Base-by-base conservation (phyloP, 2,888 invertebrate species). In the Choristoneura rosaceana region DNA sequence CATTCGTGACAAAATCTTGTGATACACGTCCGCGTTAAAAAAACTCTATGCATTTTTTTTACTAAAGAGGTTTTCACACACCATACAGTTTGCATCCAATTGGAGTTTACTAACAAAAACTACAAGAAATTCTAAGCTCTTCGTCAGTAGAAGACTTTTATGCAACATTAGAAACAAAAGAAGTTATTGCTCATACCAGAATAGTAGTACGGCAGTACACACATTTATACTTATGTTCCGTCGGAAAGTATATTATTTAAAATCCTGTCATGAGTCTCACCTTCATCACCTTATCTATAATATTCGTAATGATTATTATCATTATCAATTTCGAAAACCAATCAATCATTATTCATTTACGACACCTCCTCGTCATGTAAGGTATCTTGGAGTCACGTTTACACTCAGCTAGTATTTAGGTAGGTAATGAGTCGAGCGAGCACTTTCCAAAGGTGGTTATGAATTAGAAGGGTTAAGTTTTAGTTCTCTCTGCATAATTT, bases 401-500 rank as follows among this genome's bases (percentile, higher is more conserved):
- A 59, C 34, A 59, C 34, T 59, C 59, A n/a, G 59, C n/a, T 33
- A 25, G 7, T 33, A 38, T 38, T 38, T 38, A 33, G 33, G 25
- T 38, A 33, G 33, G 25, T 12, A 63, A 43, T 15, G 47, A 41
- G 41, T n/a, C 55, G 4, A 38, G 15, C 67, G 9, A 63, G 50
- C 64, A 50, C 15, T 50, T 69, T 41, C 58, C 60, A 66, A 47
- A 47, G 15, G 43, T 45, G 17, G 60, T 69, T 73, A 73, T 65
- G 43, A 64, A 69, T 69, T 69, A 63, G 71, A 50, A 68, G 64
- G 73, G 73, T 55, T 38, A 61, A 38, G 41, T 73, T 73, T 43
- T 69, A 71, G 68, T 69, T 69, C 64, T 52, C 43, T 15, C 50
- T 73, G 63, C 58, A 73, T 73, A 73, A 69, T 73, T 69, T 73